Evolutionary conservation across 1,140 invertebrate species (phyloP).

Genomic region (Cherax quadricarinatus): DNA sequence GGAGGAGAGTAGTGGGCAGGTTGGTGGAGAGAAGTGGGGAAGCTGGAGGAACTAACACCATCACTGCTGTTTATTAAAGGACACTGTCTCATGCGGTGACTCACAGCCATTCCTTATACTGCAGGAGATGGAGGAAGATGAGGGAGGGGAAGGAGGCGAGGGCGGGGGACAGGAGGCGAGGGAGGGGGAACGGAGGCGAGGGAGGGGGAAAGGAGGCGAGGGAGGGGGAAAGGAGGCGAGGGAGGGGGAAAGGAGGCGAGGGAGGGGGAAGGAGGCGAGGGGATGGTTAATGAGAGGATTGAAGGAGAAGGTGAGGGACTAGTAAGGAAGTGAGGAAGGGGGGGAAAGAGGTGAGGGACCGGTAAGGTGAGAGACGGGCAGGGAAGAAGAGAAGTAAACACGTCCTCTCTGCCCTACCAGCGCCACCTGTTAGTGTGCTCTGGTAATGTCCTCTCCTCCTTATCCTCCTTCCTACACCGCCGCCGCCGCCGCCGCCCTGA

Average conservation of each 20-base stretch:
- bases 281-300: background rate
- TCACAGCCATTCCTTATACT: constrained; percentile 35
- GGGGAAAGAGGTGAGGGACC: background rate
- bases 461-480: too few species aligned
- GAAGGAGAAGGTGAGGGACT: background rate
- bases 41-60: background rate
- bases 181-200: background rate
- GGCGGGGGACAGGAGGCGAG: background rate
- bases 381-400: background rate
- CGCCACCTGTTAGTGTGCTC: background rate
- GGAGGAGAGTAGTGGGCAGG: too few species aligned
- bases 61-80: background rate
- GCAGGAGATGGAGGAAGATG: background rate
- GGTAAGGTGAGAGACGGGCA: background rate
- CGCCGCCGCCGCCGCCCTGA: background rate
- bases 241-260: background rate
- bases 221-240: background rate
- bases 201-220: background rate
- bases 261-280: background rate
- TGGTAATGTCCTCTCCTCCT: background rate
- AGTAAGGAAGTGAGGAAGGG: background rate
- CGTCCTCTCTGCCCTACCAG: background rate
- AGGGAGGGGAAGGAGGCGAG: background rate
- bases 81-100: constrained; percentile 26
- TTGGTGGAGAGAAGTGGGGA: too few species aligned